These are phyloP conservation scores for Heteractis magnifica DNA, from an alignment of 92 coral and sea anemone genomes.

Conservation along the genomic window DNA sequence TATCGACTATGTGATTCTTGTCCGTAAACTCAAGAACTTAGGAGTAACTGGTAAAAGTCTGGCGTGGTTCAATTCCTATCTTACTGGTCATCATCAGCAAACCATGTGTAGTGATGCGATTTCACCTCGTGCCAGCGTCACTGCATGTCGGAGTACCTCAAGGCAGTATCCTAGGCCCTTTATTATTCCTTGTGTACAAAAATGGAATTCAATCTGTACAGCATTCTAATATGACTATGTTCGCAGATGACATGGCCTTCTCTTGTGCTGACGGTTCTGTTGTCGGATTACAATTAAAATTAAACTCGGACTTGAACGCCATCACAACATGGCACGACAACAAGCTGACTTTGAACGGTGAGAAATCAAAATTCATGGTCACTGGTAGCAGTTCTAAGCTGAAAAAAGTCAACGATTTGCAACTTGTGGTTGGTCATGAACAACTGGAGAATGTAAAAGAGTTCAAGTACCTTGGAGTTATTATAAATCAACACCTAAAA, in stretches of 20 bases:
- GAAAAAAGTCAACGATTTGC: conserved; percentile 8
- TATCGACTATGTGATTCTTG: conserved; percentile 31
- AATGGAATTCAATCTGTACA: conserved; percentile 40
- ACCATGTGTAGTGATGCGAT: conserved; percentile 34
- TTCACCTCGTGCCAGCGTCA: background rate
- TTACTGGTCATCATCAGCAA: conserved; percentile 33
- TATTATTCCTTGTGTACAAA: background rate
- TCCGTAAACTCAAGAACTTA: conserved; percentile 33
- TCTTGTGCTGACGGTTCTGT: conserved; percentile 34
- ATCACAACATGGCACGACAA: conserved; percentile 32
- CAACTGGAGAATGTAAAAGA: conserved; percentile 13
- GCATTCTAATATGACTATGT: conserved; percentile 39
- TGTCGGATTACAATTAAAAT: conserved; percentile 28
- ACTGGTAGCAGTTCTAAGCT: conserved; percentile 21
- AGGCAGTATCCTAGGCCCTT: conserved; percentile 44
- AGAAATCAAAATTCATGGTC: conserved; percentile 29
- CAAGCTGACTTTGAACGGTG: conserved; percentile 29
- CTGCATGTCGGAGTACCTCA: conserved; percentile 29
- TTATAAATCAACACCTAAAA: conserved; percentile 28
- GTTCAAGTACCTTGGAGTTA: conserved; percentile 19
- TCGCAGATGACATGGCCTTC: conserved; percentile 54
- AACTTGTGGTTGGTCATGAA: conserved; percentile 22
- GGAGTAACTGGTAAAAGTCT: conserved; percentile 50
- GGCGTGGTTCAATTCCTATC: conserved; percentile 33
- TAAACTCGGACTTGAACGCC: conserved; percentile 15